A percentile compares a stretch with the other conserved stretches of the same genome.
Evolutionary conservation across 2,113 vertebrate species (phyloP).

Genomic region (Periophthalmodon schlosseri): DNA sequence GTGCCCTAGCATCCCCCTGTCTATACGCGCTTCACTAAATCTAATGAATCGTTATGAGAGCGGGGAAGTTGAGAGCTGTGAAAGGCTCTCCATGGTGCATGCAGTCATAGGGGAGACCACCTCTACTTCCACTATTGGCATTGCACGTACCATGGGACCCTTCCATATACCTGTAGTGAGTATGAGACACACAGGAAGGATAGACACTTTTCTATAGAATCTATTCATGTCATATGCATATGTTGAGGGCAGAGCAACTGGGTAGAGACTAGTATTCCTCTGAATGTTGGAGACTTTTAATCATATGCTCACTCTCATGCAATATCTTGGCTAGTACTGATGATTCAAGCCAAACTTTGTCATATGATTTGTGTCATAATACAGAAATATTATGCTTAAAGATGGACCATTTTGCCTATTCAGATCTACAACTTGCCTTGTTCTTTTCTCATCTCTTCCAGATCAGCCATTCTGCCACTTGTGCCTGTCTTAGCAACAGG

Average conservation of each 20-base stretch:
- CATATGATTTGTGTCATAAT: not conserved
- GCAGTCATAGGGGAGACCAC: conserved; percentile 80
- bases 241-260: not conserved
- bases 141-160: conserved; percentile 74
- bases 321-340: not conserved
- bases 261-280: too few relatives aligned
- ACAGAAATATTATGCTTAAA: not conserved
- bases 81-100: conserved; percentile 59
- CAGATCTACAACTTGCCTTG: too few relatives aligned
- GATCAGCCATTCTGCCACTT: conserved; percentile 81
- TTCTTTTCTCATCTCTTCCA: conserved; percentile 39
- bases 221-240: not conserved
- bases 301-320: not conserved
- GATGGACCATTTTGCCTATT: too few relatives aligned
- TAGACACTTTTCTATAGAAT: not conserved
- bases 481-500: conserved; percentile 80
- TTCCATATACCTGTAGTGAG: conserved; percentile 80
- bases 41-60: conserved; percentile 70
- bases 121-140: conserved; percentile 78
- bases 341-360: not conserved
- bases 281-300: too few relatives aligned
- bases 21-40: conserved; percentile 72
- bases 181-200: conserved; percentile 9
- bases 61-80: conserved; percentile 43
- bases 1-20: conserved; percentile 75